Evolutionary conservation across 2,113 vertebrate genomes (phyloP).

Genomic region (Arvicanthis niloticus): DNA sequence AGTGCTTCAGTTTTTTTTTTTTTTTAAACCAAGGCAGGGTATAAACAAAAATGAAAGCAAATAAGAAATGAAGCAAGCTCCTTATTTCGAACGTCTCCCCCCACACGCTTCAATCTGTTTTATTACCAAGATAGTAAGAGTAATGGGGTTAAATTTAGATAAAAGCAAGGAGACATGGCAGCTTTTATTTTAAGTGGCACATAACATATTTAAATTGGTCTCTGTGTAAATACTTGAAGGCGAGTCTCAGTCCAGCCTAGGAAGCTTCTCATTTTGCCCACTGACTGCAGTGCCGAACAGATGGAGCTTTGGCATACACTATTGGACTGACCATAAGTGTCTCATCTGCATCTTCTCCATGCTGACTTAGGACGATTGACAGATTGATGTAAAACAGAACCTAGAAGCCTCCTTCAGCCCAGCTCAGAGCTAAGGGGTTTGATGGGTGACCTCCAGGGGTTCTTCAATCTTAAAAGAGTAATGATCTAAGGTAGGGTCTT

Average conservation of each 20-base stretch:
- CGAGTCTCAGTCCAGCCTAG: background rate
- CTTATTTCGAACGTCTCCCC: slow-evolving; percentile 53
- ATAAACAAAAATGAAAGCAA: slow-evolving; percentile 62
- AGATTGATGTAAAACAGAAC: background rate
- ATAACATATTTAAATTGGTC: slow-evolving; percentile 53
- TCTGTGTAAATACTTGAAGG: slow-evolving; percentile 30
- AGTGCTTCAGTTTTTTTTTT: slow-evolving; percentile 32
- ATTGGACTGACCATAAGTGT: background rate
- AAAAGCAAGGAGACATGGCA: slow-evolving; percentile 62
- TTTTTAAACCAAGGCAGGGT: slow-evolving; percentile 37
- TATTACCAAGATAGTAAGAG: slow-evolving; percentile 66
- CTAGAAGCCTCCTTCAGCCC: background rate
- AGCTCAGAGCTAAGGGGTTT: background rate
- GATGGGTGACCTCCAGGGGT: background rate
- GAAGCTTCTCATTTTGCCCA: background rate
- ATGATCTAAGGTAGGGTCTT: background rate
- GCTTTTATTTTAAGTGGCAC: slow-evolving; percentile 65
- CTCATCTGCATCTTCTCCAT: background rate
- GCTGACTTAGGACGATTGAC: background rate
- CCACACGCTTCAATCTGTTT: slow-evolving; percentile 42
- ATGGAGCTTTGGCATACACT: background rate
- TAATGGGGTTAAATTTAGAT: slow-evolving; percentile 70
- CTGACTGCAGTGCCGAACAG: background rate
- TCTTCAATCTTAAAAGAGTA: background rate
- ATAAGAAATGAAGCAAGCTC: slow-evolving; percentile 48